Conservation (phyloP, 1,140 invertebrate genomes). For the Drosophila arizonae region DNA sequence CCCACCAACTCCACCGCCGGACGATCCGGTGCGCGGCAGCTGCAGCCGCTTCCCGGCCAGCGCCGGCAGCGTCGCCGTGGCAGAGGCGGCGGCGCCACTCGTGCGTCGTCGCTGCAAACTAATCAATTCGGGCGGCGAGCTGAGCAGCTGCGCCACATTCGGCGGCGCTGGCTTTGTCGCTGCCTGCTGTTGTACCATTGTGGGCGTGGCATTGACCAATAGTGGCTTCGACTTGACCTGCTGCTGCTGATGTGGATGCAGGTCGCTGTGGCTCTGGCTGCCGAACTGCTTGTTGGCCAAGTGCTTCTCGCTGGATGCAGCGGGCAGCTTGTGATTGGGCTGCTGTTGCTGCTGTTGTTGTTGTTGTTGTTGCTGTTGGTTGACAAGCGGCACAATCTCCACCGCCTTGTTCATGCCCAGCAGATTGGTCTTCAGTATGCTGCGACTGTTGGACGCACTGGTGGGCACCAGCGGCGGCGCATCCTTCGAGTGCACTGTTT, state of each 20-base stretch:
- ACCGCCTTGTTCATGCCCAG: constrained; percentile 73
- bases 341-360: constrained; percentile 9
- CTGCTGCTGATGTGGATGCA: constrained; percentile 13
- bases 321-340: constrained; percentile 7
- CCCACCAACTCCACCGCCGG: constrained; percentile 41
- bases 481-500: constrained; percentile 40
- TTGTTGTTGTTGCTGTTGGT: constrained; percentile 10
- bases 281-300: constrained; percentile 59
- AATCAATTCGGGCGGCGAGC: constrained; percentile 74
- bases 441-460: constrained; percentile 58
- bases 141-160: constrained; percentile 57
- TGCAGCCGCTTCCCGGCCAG: constrained; percentile 5
- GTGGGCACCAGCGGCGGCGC: constrained; percentile 53
- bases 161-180: constrained; percentile 13
- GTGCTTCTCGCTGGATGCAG: constrained; percentile 43
- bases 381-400: constrained; percentile 64
- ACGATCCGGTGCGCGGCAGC: constrained; percentile 11
- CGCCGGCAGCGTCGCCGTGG: constrained; percentile 3
- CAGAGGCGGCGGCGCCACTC: background rate
- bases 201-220: background rate
- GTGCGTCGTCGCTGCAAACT: constrained; percentile 65
- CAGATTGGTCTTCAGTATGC: constrained; percentile 74
- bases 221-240: background rate
- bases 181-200: constrained; percentile 11
- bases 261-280: constrained; percentile 30